phyloP scores from a whole-genome alignment of 2,888 invertebrate species.

The Erebia epiphron region DNA sequence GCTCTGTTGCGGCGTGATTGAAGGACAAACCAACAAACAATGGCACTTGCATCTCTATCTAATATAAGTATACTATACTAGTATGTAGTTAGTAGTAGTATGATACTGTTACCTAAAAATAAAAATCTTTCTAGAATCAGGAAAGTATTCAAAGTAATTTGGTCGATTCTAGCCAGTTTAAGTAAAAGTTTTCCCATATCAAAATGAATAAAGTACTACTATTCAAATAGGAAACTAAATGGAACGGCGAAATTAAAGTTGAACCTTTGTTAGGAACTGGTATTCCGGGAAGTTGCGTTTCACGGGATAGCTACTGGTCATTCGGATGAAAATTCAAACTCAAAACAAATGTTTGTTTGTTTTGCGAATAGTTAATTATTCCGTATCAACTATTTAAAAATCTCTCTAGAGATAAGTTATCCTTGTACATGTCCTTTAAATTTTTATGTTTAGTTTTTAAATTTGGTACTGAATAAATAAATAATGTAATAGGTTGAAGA shows the following conservation, averaged over 20 bases:
- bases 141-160: neutral
- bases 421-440: no score
- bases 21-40: no score
- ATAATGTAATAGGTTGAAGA: no score
- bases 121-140: neutral
- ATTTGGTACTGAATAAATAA: no score
- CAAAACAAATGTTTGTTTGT: neutral
- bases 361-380: neutral
- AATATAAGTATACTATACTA: no score
- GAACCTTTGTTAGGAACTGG: constrained; percentile 1
- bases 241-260: neutral
- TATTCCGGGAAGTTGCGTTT: neutral
- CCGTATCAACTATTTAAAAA: no score
- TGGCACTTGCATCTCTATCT: no score
- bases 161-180: neutral
- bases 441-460: no score
- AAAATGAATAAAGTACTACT: neutral
- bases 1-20: no score
- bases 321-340: neutral
- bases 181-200: neutral
- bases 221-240: neutral
- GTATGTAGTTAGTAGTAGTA: no score
- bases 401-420: no score
- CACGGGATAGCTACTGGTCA: neutral
- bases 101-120: neutral